Evolutionary conservation across 2,888 invertebrate genomes (phyloP).

Genomic region (Conomelus anceps): DNA sequence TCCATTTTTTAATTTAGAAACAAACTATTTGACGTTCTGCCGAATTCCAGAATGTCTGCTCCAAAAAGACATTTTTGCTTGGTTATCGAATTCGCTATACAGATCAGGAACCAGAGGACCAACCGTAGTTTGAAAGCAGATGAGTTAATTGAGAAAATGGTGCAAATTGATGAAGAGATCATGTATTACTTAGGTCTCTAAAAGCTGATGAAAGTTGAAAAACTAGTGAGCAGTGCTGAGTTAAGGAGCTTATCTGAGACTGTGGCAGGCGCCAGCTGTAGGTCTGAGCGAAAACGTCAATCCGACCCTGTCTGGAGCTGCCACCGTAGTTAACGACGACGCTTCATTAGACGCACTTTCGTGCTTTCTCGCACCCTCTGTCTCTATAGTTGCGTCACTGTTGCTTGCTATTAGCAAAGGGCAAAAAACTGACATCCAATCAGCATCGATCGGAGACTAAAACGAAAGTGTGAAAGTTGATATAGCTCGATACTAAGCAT

Average conservation of each 20-base stretch:
- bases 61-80: too few species aligned
- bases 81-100: too few species aligned
- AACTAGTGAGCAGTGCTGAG: neutral
- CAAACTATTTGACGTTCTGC: too few species aligned
- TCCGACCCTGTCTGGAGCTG: neutral
- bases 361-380: neutral
- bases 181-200: too few species aligned
- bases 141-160: neutral
- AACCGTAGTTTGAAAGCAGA: neutral
- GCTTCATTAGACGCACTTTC: neutral
- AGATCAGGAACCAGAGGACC: too few species aligned
- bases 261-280: neutral
- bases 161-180: neutral
- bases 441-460: neutral
- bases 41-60: too few species aligned
- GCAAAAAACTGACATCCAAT: neutral
- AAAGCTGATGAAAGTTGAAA: neutral
- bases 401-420: neutral
- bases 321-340: neutral
- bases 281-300: neutral
- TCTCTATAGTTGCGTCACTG: too few species aligned
- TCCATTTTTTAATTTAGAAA: too few species aligned
- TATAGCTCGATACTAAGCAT: neutral
- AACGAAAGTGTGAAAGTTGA: neutral
- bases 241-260: neutral